Evolutionary conservation across 2,888 invertebrate genomes (phyloP).

Genomic region (Thymelicus acteon): DNA sequence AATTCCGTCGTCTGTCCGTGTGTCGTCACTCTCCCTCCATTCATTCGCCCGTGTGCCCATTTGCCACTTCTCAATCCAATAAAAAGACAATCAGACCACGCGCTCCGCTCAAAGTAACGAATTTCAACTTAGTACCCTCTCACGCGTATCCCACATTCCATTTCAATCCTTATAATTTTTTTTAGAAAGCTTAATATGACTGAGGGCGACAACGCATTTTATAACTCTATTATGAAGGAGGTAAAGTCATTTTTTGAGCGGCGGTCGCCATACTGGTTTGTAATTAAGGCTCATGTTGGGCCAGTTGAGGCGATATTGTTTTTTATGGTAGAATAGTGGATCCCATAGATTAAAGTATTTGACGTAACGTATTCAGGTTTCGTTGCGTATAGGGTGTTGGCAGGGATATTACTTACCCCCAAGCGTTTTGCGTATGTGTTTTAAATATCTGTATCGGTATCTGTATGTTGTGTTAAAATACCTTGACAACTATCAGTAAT

Average conservation of each 20-base stretch:
- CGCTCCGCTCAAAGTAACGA: conserved; percentile 44
- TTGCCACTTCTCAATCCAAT: conserved; percentile 28
- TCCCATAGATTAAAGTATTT: conserved; percentile 73
- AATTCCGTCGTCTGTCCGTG: background rate
- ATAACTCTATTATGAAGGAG: conserved; percentile 42
- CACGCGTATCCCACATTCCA: conserved; percentile 75
- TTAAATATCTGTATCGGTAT: background rate
- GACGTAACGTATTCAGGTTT: conserved; percentile 49
- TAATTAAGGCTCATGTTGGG: conserved; percentile 77
- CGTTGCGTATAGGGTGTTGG: conserved; percentile 24
- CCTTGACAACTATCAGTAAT: too few species aligned
- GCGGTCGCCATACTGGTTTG: conserved; percentile 48
- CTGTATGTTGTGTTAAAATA: conserved; percentile 2
- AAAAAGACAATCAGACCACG: conserved; percentile 32
- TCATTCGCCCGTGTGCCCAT: conserved; percentile 16
- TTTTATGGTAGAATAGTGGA: conserved; percentile 77
- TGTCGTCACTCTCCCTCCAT: background rate
- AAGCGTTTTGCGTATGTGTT: conserved; percentile 21
- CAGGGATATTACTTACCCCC: conserved; percentile 15
- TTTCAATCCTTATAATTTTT: conserved; percentile 72
- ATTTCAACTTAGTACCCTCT: conserved; percentile 57
- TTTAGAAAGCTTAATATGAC: conserved; percentile 78
- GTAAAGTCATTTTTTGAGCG: conserved; percentile 48
- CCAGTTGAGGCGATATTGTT: conserved; percentile 77
- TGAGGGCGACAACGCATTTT: conserved; percentile 38